These are phyloP conservation scores for Dicyrtoma fusca DNA, from an alignment of 2,888 invertebrate species.

Conservation along the genomic window DNA sequence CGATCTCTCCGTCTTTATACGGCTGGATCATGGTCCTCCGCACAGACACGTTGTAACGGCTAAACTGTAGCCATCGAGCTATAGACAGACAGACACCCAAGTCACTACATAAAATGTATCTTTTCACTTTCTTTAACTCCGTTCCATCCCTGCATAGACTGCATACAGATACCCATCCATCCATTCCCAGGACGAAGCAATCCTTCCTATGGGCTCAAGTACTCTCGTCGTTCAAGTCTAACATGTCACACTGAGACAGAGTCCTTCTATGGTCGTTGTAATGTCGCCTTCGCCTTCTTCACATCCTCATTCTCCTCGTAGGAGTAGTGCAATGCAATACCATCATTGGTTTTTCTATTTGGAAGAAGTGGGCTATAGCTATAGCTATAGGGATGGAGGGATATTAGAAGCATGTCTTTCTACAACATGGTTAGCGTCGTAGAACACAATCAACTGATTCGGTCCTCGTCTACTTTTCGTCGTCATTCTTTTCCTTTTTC, in stretches of 20 bases:
- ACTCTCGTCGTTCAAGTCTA: too few species aligned
- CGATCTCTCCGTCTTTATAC: conserved; percentile 8
- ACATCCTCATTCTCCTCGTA: too few species aligned
- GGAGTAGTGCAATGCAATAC: too few species aligned
- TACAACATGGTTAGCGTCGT: conserved; percentile 20
- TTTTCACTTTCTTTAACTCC: neutral
- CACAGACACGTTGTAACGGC: neutral
- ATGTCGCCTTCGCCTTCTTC: too few species aligned
- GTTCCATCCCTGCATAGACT: too few species aligned
- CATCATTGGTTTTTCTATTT: too few species aligned
- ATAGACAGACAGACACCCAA: too few species aligned
- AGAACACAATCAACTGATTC: conserved; percentile 33
- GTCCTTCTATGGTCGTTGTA: neutral
- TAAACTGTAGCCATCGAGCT: conserved; percentile 1
- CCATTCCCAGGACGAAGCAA: neutral
- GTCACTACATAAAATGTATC: conserved; percentile 3
- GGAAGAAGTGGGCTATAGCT: neutral
- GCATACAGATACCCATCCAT: neutral
- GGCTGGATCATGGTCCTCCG: neutral
- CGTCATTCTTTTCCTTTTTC: conserved; percentile 18
- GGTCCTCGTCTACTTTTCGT: conserved; percentile 7
- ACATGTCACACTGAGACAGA: too few species aligned
- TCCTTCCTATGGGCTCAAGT: too few species aligned
- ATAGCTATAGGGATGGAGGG: neutral
- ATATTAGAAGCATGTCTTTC: too few species aligned